These are phyloP conservation scores for Parnassius glacialis DNA, from an alignment of 2,888 invertebrate species.

Conservation along the genomic window DNA sequence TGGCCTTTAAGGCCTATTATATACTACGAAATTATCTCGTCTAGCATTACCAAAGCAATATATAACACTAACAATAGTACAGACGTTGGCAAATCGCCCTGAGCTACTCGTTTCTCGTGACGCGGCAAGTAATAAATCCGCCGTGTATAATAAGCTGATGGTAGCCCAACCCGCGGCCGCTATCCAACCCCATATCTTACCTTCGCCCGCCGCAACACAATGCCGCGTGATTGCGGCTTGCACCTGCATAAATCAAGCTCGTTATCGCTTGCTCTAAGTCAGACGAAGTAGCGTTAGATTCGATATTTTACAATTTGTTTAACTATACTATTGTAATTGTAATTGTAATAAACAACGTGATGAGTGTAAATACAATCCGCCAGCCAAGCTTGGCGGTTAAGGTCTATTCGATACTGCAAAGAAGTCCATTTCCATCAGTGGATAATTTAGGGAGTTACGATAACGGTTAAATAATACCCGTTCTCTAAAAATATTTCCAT, in stretches of 20 bases:
- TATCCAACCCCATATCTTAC: conserved; percentile 35
- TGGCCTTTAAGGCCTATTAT: not conserved
- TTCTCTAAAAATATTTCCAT: too few relatives aligned
- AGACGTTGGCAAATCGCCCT: conserved; percentile 27
- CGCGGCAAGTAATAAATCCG: conserved; percentile 26
- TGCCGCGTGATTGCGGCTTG: conserved; percentile 66
- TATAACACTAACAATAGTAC: conserved; percentile 24
- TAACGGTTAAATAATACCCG: too few relatives aligned
- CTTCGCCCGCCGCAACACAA: conserved; percentile 50
- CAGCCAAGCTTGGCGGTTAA: too few relatives aligned
- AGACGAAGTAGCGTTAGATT: conserved; percentile 25
- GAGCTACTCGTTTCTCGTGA: conserved; percentile 25
- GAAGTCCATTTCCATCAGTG: too few relatives aligned
- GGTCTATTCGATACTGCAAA: too few relatives aligned
- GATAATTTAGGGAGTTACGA: too few relatives aligned
- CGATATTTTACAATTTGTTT: not conserved
- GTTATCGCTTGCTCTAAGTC: conserved; percentile 36
- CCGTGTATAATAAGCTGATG: conserved; percentile 26
- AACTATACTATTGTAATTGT: not conserved
- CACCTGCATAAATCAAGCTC: conserved; percentile 68
- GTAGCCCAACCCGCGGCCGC: conserved; percentile 24
- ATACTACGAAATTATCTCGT: conserved; percentile 23
- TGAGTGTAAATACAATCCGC: too few relatives aligned
- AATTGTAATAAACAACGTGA: too few relatives aligned
- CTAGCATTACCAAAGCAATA: conserved; percentile 24